These are phyloP conservation scores for Tenthredo mesomela DNA, from an alignment of 2,888 invertebrate genomes.

Conservation along the genomic window DNA sequence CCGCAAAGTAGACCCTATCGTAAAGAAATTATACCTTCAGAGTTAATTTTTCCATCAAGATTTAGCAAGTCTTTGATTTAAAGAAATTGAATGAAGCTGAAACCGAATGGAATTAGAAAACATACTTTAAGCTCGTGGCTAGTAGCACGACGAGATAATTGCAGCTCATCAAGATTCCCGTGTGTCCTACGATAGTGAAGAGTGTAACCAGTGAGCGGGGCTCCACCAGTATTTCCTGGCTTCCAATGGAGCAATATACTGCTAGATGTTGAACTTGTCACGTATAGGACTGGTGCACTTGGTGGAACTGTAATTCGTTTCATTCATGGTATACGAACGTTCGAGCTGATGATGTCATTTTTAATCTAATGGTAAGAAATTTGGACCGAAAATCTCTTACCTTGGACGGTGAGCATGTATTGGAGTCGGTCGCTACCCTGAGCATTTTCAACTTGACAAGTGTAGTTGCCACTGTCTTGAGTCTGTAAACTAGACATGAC, in stretches of 20 bases:
- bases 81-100: background rate
- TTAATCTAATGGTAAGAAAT: background rate
- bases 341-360: background rate
- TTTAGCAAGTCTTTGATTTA: background rate
- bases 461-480: constrained; percentile 85
- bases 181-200: constrained; percentile 84
- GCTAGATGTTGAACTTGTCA: constrained; percentile 87
- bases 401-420: constrained; percentile 84
- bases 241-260: constrained; percentile 89
- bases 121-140: constrained; percentile 84
- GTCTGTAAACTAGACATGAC: constrained; percentile 83
- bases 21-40: background rate
- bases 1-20: constrained; percentile 83
- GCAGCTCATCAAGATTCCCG: constrained; percentile 84
- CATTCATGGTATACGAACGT: background rate
- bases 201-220: constrained; percentile 85
- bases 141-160: constrained; percentile 83
- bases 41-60: background rate
- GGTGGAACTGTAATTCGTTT: constrained; percentile 82
- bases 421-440: constrained; percentile 85
- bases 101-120: background rate
- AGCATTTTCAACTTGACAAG: constrained; percentile 86
- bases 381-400: constrained; percentile 64
- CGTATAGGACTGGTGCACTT: constrained; percentile 85
- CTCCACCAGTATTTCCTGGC: constrained; percentile 85